Conservation (phyloP, 2,888 invertebrate genomes). For the Luperina nickerlii region DNA sequence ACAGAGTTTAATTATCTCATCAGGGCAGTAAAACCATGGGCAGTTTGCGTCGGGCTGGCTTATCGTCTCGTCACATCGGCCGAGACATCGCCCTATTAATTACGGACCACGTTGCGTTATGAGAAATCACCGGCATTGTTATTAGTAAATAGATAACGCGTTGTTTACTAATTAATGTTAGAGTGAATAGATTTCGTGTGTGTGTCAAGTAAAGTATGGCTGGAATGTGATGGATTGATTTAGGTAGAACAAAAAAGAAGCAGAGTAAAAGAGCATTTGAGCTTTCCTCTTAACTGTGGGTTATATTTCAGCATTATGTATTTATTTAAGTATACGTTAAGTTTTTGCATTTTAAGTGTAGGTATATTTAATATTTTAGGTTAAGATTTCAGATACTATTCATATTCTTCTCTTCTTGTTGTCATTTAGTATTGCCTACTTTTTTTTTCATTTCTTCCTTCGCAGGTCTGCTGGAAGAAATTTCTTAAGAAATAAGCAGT, state of each 20-base stretch:
- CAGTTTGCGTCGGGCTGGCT: conserved; percentile 80
- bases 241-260: background rate
- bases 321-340: background rate
- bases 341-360: background rate
- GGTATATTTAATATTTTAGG: background rate
- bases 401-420: background rate
- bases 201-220: conserved; percentile 12
- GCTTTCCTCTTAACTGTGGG: no score
- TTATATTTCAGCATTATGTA: no score
- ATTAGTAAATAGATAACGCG: conserved; percentile 68
- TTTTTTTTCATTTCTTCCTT: background rate
- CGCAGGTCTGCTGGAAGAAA: background rate
- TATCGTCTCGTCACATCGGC: conserved; percentile 87
- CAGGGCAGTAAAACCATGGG: conserved; percentile 82
- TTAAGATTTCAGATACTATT: background rate
- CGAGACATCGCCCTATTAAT: conserved; percentile 77
- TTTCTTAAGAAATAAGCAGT: background rate
- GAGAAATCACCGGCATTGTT: conserved; percentile 82
- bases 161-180: conserved; percentile 68
- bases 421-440: background rate
- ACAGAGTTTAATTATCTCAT: conserved; percentile 88
- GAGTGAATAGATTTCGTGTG: conserved; percentile 46
- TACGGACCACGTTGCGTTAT: conserved; percentile 76
- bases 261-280: no score
- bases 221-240: background rate